Evolutionary conservation across 2,888 invertebrate species (phyloP).

Genomic region (Drosophila rellima): DNA sequence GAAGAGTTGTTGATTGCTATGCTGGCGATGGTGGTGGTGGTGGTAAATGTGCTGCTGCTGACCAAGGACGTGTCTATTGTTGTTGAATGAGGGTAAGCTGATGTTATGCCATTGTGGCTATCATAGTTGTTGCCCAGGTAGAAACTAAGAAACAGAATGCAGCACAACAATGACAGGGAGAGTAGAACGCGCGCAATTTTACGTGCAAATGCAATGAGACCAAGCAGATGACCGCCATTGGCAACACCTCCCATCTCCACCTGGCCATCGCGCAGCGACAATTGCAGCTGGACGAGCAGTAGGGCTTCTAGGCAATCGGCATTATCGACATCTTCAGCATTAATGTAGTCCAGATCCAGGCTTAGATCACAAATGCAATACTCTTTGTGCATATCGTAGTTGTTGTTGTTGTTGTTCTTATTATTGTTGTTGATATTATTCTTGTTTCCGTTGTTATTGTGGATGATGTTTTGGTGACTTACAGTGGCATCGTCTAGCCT

Average conservation of each 20-base stretch:
- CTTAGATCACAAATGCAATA: slow-evolving; percentile 61
- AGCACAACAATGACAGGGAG: slow-evolving; percentile 76
- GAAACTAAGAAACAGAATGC: slow-evolving; percentile 78
- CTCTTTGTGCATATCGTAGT: slow-evolving; percentile 31
- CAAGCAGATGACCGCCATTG: slow-evolving; percentile 80
- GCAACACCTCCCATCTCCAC: slow-evolving; percentile 72
- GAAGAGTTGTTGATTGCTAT: slow-evolving; percentile 15
- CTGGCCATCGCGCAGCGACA: slow-evolving; percentile 32
- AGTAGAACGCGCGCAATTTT: slow-evolving; percentile 81
- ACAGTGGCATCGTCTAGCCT: slow-evolving; percentile 71
- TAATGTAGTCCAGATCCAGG: slow-evolving; percentile 37
- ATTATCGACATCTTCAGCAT: slow-evolving; percentile 44
- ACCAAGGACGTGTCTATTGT: slow-evolving; percentile 19
- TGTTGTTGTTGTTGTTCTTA: slow-evolving; percentile 26
- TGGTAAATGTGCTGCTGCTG: slow-evolving; percentile 4
- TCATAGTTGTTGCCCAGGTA: slow-evolving; percentile 68
- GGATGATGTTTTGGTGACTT: slow-evolving; percentile 35
- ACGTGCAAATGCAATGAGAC: slow-evolving; percentile 82
- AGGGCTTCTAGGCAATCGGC: slow-evolving; percentile 58
- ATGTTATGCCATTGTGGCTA: slow-evolving; percentile 3
- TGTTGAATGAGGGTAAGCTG: slow-evolving; percentile 11
- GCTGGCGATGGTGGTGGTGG: slow-evolving; percentile 10
- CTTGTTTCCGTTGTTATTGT: slow-evolving; percentile 21
- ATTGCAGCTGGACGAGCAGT: slow-evolving; percentile 57
- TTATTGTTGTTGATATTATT: slow-evolving; percentile 23